Evolutionary conservation across 2,113 vertebrate genomes (phyloP).

Genomic region (Rhinogobius similis): DNA sequence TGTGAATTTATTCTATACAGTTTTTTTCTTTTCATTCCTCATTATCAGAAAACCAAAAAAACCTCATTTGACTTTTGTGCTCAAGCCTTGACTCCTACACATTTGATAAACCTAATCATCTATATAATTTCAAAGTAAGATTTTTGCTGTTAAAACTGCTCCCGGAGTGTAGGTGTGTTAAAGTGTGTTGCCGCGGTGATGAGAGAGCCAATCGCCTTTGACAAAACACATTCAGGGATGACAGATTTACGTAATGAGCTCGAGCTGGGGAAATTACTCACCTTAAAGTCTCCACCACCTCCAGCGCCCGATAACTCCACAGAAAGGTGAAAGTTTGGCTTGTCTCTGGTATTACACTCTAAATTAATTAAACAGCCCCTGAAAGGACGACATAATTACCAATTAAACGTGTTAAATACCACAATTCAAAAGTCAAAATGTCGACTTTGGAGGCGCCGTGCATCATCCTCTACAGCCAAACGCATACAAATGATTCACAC

Average conservation of each 20-base stretch:
- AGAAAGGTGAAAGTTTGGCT: constrained; percentile 17
- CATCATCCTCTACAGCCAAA: constrained; percentile 17
- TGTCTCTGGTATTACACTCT: constrained; percentile 26
- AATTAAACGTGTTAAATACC: constrained; percentile 42
- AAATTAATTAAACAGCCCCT: constrained; percentile 32
- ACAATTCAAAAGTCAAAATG: constrained; percentile 31
- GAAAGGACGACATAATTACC: constrained; percentile 24
- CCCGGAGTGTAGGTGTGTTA: constrained; percentile 23
- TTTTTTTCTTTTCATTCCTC: too few relatives aligned
- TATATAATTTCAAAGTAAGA: not conserved
- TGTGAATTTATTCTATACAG: too few relatives aligned
- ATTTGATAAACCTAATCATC: not conserved
- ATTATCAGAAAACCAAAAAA: too few relatives aligned
- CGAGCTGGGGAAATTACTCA: constrained; percentile 45
- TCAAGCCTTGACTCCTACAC: not conserved
- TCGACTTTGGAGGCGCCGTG: constrained; percentile 13
- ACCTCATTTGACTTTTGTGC: too few relatives aligned
- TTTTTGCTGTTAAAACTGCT: not conserved
- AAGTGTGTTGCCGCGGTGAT: constrained; percentile 45
- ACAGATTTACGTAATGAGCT: constrained; percentile 55
- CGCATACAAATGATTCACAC: not conserved
- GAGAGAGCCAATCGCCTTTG: constrained; percentile 55
- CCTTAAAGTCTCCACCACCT: constrained; percentile 34
- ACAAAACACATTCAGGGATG: constrained; percentile 50
- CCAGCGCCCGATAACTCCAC: constrained; percentile 24